Percentiles rank a stretch among this genome's conserved stretches.
phyloP scores from a whole-genome alignment of 1,140 invertebrate species.

The Drosophila eugracilis region DNA sequence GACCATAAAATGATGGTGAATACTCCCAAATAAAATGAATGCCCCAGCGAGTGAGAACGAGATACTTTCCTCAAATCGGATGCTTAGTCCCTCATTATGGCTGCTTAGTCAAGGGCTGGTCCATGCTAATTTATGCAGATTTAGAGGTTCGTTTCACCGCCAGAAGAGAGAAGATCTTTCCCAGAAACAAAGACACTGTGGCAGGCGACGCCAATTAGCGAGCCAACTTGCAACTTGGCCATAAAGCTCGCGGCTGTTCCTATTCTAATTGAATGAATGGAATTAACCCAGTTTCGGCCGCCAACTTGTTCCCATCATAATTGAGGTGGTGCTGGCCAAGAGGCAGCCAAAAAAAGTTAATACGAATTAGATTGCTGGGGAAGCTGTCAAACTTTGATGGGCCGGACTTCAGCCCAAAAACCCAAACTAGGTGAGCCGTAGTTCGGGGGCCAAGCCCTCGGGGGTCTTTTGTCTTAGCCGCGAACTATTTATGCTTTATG shows the following conservation, averaged over 20 bases:
- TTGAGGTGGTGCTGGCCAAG: constrained; percentile 43
- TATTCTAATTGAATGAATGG: constrained; percentile 83
- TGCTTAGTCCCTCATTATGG: constrained; percentile 33
- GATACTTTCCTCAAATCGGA: constrained; percentile 41
- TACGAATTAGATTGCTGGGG: constrained; percentile 64
- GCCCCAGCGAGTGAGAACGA: constrained; percentile 13
- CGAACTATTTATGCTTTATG: constrained; percentile 37
- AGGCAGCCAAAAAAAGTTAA: constrained; percentile 45
- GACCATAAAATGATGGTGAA: constrained; percentile 19
- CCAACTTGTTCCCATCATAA: constrained; percentile 66
- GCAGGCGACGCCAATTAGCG: constrained; percentile 68
- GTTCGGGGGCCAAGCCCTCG: constrained; percentile 23
- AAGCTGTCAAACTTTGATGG: constrained; percentile 63
- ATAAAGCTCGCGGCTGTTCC: constrained; percentile 52
- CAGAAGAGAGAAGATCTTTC: constrained; percentile 48
- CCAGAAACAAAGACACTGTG: constrained; percentile 55
- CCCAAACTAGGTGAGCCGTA: constrained; percentile 41
- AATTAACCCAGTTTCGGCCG: constrained; percentile 72
- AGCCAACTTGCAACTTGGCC: constrained; percentile 40
- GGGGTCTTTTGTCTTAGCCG: constrained; percentile 42
- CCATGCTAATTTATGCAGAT: constrained; percentile 66
- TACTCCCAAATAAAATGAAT: constrained; percentile 20
- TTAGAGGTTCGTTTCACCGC: constrained; percentile 8
- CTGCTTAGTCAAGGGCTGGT: constrained; percentile 38
- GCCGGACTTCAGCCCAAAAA: constrained; percentile 19